Base-by-base conservation (phyloP, 2,797 vertebrate species). In the Anas capensis region DNA sequence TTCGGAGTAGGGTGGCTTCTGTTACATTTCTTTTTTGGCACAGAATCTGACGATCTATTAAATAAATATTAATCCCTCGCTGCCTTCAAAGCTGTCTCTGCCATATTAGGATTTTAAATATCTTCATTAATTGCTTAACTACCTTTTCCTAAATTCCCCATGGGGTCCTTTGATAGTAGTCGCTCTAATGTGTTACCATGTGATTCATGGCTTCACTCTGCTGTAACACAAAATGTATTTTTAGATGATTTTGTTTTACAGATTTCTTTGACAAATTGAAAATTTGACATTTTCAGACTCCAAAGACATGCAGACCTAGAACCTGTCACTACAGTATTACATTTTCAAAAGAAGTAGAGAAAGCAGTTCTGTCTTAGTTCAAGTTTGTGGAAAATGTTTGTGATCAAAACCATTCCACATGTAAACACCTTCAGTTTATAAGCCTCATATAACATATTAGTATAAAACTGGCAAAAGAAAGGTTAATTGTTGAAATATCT, bases 61-160 rank as follows among this genome's bases (percentile, higher is more conserved):
- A 97, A 97, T 97, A 97, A 97, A 97, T 98, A 97, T 97, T 98
- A 97, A 97, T 98, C 96, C 95, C 94, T 97, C 85, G 48, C 70
- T 95, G 91, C 93, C 92, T 95, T 97, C 96, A 97, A 97, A 97
- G 93, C 94, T 96, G 93, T 78, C 92, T 93, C 84, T 96, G 90
- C 90, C 93, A 96, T 96, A 97, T 97, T 96, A 96, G 83, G 97
- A 96, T 97, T 97, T 97, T 97, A 98, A 98, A 98, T 97, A 96
- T 97, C 97, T 97, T 97, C 97, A 97, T 98, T 97, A 98, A 97
- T 98, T 97, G 94, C 97, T 96, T 97, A 98, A 97, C 97, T 98
- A 97, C 97, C 93, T 97, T 97, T 95, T 93, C 84, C 86, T 94
- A 80, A 89, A 97, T 96, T 97, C 97, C 97, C 97, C 71, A 66